Evolutionary conservation across 2,113 vertebrate species (phyloP).

Genomic region (Taxidea taxus): DNA sequence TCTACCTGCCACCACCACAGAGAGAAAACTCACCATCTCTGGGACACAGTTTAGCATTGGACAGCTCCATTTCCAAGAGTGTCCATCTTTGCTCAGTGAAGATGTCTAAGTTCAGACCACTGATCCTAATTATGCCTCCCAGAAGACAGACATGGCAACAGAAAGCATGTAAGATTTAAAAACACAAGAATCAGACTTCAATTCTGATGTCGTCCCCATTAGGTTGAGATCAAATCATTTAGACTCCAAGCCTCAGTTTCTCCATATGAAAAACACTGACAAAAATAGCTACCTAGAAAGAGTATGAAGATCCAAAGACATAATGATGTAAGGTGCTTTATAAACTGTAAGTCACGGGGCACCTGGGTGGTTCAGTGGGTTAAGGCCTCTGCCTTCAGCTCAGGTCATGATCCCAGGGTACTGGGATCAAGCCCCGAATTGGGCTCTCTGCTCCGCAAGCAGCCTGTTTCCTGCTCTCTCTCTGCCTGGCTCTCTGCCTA

Average conservation of each 20-base stretch:
- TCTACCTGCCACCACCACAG: neutral
- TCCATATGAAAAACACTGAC: neutral
- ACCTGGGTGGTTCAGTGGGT: no score
- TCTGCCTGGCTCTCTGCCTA: no score
- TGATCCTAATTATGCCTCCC: neutral
- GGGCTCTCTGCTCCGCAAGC: no score
- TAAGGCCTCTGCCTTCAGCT: no score
- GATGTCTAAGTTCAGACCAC: neutral
- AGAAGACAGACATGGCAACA: neutral
- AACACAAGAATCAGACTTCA: conserved; percentile 23
- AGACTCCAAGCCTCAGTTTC: neutral
- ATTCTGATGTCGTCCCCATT: neutral
- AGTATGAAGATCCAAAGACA: neutral
- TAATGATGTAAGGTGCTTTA: neutral
- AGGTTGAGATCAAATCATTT: neutral
- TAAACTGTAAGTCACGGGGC: neutral
- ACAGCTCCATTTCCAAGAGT: neutral
- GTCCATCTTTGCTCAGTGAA: neutral
- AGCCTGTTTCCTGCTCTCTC: no score
- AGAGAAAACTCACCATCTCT: neutral
- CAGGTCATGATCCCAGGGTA: no score
- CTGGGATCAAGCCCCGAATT: no score
- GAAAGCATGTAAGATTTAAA: neutral
- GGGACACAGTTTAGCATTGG: neutral
- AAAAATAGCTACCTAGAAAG: neutral